Evolutionary conservation across 2,797 vertebrate genomes (phyloP).

Genomic region (Pygocentrus nattereri): DNA sequence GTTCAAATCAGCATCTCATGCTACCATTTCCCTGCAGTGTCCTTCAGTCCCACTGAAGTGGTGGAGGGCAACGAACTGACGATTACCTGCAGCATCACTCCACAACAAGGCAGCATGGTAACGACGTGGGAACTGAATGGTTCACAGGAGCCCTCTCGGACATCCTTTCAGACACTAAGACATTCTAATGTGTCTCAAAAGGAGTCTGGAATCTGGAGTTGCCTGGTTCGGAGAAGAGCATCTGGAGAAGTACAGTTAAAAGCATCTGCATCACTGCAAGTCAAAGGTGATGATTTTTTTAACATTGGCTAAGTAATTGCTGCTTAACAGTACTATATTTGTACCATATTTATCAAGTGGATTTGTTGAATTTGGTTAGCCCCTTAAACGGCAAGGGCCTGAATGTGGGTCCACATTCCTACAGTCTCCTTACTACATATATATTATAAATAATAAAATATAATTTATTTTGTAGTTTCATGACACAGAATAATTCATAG

Average conservation of each 20-base stretch:
- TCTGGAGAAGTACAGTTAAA: background rate
- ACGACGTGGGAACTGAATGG: conserved; percentile 69
- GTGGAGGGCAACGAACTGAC: conserved; percentile 48
- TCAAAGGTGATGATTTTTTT: conserved; percentile 71
- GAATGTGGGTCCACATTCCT: too few species aligned
- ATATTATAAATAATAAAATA: too few species aligned
- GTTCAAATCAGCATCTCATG: background rate
- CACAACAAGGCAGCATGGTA: background rate
- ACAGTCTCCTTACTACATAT: too few species aligned
- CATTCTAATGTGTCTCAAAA: conserved; percentile 34
- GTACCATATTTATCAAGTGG: background rate
- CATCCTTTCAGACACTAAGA: accelerated
- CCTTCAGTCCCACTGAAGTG: conserved; percentile 55
- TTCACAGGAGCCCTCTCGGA: background rate
- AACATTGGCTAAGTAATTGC: background rate
- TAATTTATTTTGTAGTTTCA: background rate
- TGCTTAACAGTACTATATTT: background rate
- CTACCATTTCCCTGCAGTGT: conserved; percentile 64
- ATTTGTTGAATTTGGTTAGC: background rate
- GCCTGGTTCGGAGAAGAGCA: conserved; percentile 48
- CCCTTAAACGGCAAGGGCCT: too few species aligned
- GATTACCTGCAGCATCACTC: conserved; percentile 66
- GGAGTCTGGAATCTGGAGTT: conserved; percentile 74
- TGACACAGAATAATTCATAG: background rate
- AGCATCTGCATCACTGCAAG: conserved; percentile 62